phyloP scores from a whole-genome alignment of 2,113 vertebrate genomes.

The Colaptes auratus region DNA sequence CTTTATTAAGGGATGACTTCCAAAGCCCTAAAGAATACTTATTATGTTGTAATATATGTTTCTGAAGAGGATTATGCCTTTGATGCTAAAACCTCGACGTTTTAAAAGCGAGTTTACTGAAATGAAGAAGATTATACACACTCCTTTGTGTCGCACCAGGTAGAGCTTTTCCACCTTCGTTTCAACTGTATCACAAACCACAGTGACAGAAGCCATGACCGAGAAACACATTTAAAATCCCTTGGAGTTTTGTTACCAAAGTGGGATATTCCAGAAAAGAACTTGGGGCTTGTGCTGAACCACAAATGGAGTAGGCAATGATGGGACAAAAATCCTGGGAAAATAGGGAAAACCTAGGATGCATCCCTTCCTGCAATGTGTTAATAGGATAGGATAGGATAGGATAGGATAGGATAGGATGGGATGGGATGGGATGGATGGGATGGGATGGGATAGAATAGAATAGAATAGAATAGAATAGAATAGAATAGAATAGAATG shows the following conservation, averaged over 20 bases:
- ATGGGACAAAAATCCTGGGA: neutral
- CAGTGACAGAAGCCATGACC: neutral
- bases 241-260: neutral
- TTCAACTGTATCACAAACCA: constrained; percentile 40
- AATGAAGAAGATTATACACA: constrained; percentile 57
- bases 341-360: neutral
- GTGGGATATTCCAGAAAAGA: constrained; percentile 8
- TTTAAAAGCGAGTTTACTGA: constrained; percentile 62
- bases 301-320: neutral
- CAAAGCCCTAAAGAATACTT: constrained; percentile 64
- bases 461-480: too few relatives aligned
- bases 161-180: constrained; percentile 57
- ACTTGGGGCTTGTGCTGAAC: neutral
- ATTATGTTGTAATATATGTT: constrained; percentile 66
- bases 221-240: constrained; percentile 41
- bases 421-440: too few relatives aligned
- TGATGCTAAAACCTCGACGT: constrained; percentile 56
- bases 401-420: too few relatives aligned
- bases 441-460: too few relatives aligned
- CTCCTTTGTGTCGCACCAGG: constrained; percentile 49
- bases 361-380: neutral
- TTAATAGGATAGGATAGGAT: neutral
- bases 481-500: too few relatives aligned
- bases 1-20: constrained; percentile 65
- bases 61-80: constrained; percentile 62